Evolutionary conservation across 2,797 vertebrate genomes (phyloP).

Genomic region (Neoniphon sammara): DNA sequence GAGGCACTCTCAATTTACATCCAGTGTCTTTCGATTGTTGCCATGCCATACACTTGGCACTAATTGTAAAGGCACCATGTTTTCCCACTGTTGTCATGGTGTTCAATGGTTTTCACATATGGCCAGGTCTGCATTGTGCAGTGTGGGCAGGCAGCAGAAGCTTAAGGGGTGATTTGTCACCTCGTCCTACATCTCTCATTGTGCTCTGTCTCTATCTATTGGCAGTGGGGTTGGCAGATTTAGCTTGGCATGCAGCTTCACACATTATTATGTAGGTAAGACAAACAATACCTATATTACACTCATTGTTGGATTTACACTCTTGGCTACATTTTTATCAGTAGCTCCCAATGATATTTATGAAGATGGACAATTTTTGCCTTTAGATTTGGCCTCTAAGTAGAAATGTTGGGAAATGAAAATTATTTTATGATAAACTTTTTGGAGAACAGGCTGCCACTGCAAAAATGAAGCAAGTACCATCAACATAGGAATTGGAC

Average conservation of each 20-base stretch:
- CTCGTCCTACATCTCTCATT: conserved; percentile 69
- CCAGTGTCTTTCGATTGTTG: too few species aligned
- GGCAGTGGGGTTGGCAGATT: conserved; percentile 58
- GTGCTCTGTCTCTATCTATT: conserved; percentile 54
- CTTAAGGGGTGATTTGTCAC: conserved; percentile 73
- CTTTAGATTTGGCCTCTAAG: neutral
- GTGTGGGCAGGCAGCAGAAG: conserved; percentile 74
- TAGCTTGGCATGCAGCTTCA: conserved; percentile 19
- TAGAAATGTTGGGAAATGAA: conserved; percentile 21
- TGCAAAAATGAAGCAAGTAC: too few species aligned
- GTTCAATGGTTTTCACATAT: conserved; percentile 49
- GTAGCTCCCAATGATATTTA: neutral
- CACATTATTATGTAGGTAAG: conserved; percentile 43
- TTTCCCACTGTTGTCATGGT: conserved; percentile 44
- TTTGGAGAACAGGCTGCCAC: conserved; percentile 2
- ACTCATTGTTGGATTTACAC: conserved; percentile 4
- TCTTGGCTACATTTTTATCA: neutral
- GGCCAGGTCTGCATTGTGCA: conserved; percentile 60
- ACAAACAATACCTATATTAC: conserved; percentile 34
- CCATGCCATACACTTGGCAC: conserved; percentile 27
- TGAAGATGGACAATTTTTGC: neutral
- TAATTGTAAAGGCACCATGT: conserved; percentile 29
- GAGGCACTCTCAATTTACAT: conserved; percentile 25
- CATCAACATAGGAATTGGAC: neutral
- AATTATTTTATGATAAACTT: conserved; percentile 2